These are phyloP conservation scores for Hemiprocne comata DNA, from an alignment of 2,113 vertebrate genomes.

Conservation along the genomic window DNA sequence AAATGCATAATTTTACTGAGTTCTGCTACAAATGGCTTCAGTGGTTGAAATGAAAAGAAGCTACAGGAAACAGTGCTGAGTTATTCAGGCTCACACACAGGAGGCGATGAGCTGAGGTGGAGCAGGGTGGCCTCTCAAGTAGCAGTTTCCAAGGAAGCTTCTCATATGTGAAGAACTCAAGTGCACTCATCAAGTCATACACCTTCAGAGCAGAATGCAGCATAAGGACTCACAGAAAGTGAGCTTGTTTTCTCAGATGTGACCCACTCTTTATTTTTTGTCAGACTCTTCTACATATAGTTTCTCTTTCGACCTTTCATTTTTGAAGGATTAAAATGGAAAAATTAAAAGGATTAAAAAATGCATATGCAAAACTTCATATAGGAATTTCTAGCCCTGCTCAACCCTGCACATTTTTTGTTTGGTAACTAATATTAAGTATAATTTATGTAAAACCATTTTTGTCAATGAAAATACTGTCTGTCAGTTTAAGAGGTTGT, in stretches of 20 bases:
- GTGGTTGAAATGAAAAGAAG: background rate
- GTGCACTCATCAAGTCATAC: accelerated
- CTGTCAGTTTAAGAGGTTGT: background rate
- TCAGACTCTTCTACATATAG: background rate
- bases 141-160: background rate
- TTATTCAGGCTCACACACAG: background rate
- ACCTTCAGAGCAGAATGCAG: background rate
- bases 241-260: background rate
- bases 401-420: background rate
- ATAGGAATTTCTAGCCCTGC: background rate
- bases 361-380: background rate
- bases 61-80: background rate
- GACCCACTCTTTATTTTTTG: background rate
- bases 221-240: background rate
- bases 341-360: background rate
- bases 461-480: background rate
- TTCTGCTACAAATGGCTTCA: background rate
- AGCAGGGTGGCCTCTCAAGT: background rate
- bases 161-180: background rate
- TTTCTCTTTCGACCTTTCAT: background rate
- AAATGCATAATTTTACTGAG: background rate
- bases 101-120: background rate
- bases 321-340: background rate
- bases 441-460: background rate
- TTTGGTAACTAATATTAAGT: background rate